These are phyloP conservation scores for Mycteria americana DNA, from an alignment of 2,797 vertebrate genomes.

Conservation along the genomic window DNA sequence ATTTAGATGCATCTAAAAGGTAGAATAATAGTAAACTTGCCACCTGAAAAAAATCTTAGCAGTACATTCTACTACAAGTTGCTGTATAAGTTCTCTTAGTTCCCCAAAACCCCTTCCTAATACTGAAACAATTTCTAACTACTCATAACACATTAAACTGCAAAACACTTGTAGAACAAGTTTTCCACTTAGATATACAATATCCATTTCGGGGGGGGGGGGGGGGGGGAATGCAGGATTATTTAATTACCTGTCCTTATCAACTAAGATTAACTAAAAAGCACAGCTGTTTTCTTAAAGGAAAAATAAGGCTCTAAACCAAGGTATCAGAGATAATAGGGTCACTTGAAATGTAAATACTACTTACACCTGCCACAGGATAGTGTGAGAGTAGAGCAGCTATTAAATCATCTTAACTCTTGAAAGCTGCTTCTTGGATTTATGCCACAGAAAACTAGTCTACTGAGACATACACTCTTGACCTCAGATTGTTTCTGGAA, in stretches of 20 bases:
- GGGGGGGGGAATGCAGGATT: background rate
- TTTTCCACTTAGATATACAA: background rate
- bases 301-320: background rate
- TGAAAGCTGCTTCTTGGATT: conserved; percentile 17
- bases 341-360: conserved; percentile 18
- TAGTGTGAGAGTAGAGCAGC: background rate
- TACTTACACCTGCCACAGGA: background rate
- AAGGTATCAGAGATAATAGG: background rate
- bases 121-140: background rate
- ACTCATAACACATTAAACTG: background rate
- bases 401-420: background rate
- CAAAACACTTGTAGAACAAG: background rate
- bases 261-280: background rate
- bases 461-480: background rate
- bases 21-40: background rate
- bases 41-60: background rate
- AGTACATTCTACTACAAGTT: background rate
- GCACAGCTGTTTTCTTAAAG: background rate
- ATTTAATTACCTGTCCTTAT: background rate
- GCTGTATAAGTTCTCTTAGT: background rate
- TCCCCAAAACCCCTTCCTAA: background rate
- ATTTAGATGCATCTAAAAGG: background rate
- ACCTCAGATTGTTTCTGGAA: background rate
- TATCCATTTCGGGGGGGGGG: background rate
- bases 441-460: background rate